These are phyloP conservation scores for Hozukius guyotensis DNA, from an alignment of 2,797 vertebrate species.

Conservation along the genomic window DNA sequence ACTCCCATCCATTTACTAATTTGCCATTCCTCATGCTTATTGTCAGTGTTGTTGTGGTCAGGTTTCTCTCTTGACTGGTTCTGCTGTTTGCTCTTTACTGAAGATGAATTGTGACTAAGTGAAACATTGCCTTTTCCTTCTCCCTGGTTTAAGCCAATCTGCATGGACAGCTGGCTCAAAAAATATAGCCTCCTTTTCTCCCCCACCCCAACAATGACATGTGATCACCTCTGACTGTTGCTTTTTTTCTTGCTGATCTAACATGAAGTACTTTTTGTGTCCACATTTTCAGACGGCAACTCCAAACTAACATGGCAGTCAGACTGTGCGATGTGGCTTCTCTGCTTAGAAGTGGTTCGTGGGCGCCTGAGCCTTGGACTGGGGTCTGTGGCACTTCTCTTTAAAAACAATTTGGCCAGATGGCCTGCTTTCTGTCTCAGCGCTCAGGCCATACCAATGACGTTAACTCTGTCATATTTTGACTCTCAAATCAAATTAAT, in stretches of 20 bases:
- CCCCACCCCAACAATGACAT: conserved; percentile 74
- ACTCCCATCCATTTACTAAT: conserved; percentile 26
- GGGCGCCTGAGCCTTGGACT: conserved; percentile 99
- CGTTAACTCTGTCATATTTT: conserved; percentile 36
- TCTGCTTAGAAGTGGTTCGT: conserved; percentile 99
- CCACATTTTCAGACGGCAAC: conserved; percentile 99
- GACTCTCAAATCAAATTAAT: conserved; percentile 55
- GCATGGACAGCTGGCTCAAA: conserved; percentile 84
- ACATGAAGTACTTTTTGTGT: conserved; percentile 96
- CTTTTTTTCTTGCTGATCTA: conserved; percentile 91
- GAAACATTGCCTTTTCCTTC: conserved; percentile 45
- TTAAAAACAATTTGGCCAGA: conserved; percentile 84
- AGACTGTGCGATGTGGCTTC: conserved; percentile 99
- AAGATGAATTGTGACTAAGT: conserved; percentile 55
- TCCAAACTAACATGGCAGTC: conserved; percentile 99
- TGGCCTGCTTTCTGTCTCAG: conserved; percentile 69
- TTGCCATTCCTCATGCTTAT: conserved; percentile 45
- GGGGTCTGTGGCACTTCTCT: conserved; percentile 96
- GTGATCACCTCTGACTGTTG: conserved; percentile 82
- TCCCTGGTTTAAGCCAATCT: conserved; percentile 61
- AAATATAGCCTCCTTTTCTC: neutral
- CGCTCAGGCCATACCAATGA: conserved; percentile 93
- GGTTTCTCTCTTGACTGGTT: conserved; percentile 32
- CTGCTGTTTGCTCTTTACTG: conserved; percentile 22
- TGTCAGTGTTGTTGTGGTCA: conserved; percentile 32